A percentile compares a stretch with the other conserved stretches of the same genome.
Conservation (phyloP, 2,113 vertebrate genomes). For the Candoia aspera region DNA sequence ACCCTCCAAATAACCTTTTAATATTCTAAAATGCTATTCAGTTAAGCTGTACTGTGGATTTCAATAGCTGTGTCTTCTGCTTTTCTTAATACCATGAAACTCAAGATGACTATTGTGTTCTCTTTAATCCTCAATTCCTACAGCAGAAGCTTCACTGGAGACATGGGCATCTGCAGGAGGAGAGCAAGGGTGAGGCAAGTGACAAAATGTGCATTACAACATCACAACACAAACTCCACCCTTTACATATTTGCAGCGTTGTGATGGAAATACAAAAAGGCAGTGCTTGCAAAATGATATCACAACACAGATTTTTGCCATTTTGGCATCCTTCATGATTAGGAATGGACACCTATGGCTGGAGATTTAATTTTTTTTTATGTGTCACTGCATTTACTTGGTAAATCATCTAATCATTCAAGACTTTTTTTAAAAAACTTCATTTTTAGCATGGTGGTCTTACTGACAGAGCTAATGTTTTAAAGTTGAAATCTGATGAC, state of each 20-base stretch:
- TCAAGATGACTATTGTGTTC: no score
- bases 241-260: no score
- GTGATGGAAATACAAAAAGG: no score
- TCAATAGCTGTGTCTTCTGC: slow-evolving; percentile 6
- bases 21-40: not conserved
- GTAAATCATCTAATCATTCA: slow-evolving; percentile 25
- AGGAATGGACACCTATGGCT: no score
- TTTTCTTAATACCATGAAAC: slow-evolving; percentile 4
- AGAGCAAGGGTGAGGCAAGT: no score
- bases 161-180: no score
- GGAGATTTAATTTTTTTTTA: slow-evolving; percentile 9
- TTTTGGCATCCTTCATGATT: no score
- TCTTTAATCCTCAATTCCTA: not conserved
- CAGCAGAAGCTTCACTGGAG: slow-evolving; percentile 4
- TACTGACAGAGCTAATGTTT: not conserved
- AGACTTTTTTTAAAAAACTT: not conserved
- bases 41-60: not conserved
- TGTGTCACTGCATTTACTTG: slow-evolving; percentile 35
- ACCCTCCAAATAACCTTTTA: slow-evolving; percentile 23
- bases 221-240: no score
- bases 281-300: no score
- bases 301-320: no score
- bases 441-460: not conserved
- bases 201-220: no score
- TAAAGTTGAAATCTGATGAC: not conserved